Conservation (phyloP, 2,888 invertebrate species). For the Athalia cordata region DNA sequence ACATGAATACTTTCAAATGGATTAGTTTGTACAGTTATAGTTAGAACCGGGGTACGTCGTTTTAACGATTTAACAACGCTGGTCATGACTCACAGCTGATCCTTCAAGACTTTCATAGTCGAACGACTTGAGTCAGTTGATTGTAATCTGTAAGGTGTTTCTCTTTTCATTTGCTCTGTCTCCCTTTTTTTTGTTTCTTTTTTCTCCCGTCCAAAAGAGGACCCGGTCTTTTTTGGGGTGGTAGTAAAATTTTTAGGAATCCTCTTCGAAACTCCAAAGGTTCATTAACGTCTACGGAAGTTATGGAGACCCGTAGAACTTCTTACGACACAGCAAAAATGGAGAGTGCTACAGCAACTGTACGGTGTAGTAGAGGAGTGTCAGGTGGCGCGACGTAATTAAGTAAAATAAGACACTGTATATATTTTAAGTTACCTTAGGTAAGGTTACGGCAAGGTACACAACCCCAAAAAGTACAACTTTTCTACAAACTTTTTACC, state of each 20-base stretch:
- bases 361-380: neutral
- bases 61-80: constrained; percentile 10
- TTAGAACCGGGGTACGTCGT: constrained; percentile 8
- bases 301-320: constrained; percentile 31
- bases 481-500: too few relatives aligned
- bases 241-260: constrained; percentile 23
- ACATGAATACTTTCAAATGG: constrained; percentile 27
- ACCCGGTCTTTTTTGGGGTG: neutral
- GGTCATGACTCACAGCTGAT: constrained; percentile 19
- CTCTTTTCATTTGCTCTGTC: too few relatives aligned
- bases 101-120: neutral
- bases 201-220: too few relatives aligned
- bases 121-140: too few relatives aligned
- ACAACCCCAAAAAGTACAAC: too few relatives aligned
- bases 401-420: constrained; percentile 18
- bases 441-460: too few relatives aligned
- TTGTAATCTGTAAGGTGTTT: too few relatives aligned
- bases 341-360: neutral
- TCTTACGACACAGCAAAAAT: constrained; percentile 30
- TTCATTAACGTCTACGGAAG: constrained; percentile 34
- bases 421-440: constrained; percentile 24
- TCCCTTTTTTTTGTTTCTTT: too few relatives aligned
- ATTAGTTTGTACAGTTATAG: constrained; percentile 23
- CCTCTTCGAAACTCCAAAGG: neutral
- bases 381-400: constrained; percentile 36